A percentile compares a stretch with the other conserved stretches of the same genome.
These are phyloP conservation scores for Lacanobia oleracea DNA, from an alignment of 2,888 invertebrate species.

Conservation along the genomic window DNA sequence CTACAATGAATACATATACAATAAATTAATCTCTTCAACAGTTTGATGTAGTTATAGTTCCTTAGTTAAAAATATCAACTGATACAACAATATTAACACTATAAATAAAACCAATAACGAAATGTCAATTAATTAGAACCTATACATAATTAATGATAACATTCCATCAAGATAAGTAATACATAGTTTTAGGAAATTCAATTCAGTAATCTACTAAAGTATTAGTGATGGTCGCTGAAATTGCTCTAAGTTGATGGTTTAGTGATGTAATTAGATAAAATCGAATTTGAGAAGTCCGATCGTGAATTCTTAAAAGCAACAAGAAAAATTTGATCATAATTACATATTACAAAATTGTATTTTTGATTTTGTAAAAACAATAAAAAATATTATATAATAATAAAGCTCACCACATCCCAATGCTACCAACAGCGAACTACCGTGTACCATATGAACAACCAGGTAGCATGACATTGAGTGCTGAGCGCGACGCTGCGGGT, in stretches of 20 bases:
- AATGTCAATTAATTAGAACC: slow-evolving; percentile 85
- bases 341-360: slow-evolving; percentile 73
- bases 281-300: slow-evolving; percentile 75
- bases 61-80: slow-evolving; percentile 88
- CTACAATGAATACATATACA: slow-evolving; percentile 84
- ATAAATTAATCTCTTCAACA: slow-evolving; percentile 89
- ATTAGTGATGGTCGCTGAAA: slow-evolving; percentile 67
- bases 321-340: slow-evolving; percentile 73
- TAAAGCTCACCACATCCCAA: slow-evolving; percentile 82
- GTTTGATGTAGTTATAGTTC: slow-evolving; percentile 79
- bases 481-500: slow-evolving; percentile 63
- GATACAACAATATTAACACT: slow-evolving; percentile 83
- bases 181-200: slow-evolving; percentile 73
- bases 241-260: slow-evolving; percentile 74
- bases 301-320: slow-evolving; percentile 77
- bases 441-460: slow-evolving; percentile 72
- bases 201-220: slow-evolving; percentile 73
- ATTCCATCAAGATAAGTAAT: slow-evolving; percentile 78
- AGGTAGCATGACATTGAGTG: slow-evolving; percentile 73
- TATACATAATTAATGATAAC: slow-evolving; percentile 77
- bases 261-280: slow-evolving; percentile 77
- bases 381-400: slow-evolving; percentile 76
- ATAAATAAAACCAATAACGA: slow-evolving; percentile 85
- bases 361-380: slow-evolving; percentile 77
- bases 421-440: slow-evolving; percentile 77